These are phyloP conservation scores for Tethea ocularis DNA, from an alignment of 2,888 invertebrate genomes.

Conservation along the genomic window DNA sequence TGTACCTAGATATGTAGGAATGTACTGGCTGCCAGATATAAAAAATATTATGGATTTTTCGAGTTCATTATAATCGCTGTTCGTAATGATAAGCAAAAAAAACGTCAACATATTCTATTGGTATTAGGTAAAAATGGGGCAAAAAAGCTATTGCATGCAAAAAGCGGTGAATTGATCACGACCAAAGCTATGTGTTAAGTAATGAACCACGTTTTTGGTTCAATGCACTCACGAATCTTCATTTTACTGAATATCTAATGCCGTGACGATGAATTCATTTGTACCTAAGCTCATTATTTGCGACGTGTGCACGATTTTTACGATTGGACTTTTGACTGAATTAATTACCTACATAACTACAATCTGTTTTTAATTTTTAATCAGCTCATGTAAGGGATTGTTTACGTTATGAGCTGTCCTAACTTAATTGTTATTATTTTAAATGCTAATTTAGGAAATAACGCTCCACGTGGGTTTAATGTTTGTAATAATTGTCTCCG, in stretches of 20 bases:
- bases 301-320: conserved; percentile 53
- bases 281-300: conserved; percentile 57
- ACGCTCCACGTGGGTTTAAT: conserved; percentile 41
- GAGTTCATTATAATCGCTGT: conserved; percentile 53
- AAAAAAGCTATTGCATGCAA: conserved; percentile 67
- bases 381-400: conserved; percentile 2
- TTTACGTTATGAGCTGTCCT: background rate
- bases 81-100: conserved; percentile 48
- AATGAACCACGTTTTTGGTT: conserved; percentile 80
- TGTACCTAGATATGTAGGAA: conserved; percentile 43
- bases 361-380: conserved; percentile 12
- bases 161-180: conserved; percentile 69
- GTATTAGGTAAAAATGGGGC: conserved; percentile 58
- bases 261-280: conserved; percentile 70
- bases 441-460: conserved; percentile 37
- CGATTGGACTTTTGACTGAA: conserved; percentile 32
- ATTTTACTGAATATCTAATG: conserved; percentile 70
- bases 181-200: conserved; percentile 69
- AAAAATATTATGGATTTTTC: conserved; percentile 51
- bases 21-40: conserved; percentile 37
- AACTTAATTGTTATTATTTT: conserved; percentile 15
- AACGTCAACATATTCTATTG: conserved; percentile 65
- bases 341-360: conserved; percentile 26
- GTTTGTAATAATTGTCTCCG: conserved; percentile 37
- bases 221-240: conserved; percentile 78